Percentiles rank a stretch among this genome's conserved stretches.
These are phyloP conservation scores for Tortrix viridana DNA, from an alignment of 2,888 invertebrate genomes.

Conservation along the genomic window DNA sequence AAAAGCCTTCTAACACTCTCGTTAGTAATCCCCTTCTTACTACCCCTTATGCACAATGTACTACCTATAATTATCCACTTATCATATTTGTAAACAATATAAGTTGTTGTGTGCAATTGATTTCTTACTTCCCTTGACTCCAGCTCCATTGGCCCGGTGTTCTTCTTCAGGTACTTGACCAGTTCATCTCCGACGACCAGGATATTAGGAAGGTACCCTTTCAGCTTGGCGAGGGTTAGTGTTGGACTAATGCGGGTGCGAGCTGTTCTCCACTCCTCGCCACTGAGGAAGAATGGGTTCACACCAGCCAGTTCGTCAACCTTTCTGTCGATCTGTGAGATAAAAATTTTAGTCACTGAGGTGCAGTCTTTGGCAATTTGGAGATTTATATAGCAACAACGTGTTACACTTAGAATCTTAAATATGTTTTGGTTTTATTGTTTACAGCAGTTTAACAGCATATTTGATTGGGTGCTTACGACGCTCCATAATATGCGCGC, in stretches of 20 bases:
- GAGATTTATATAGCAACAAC: no score
- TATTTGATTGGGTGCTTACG: no score
- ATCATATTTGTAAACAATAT: no score
- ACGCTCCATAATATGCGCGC: no score
- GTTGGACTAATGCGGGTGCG: constrained; percentile 45
- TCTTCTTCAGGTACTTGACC: constrained; percentile 23
- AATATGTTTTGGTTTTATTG: no score
- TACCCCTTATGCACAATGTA: no score
- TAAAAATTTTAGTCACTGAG: neutral
- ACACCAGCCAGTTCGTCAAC: constrained; percentile 46
- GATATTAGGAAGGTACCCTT: constrained; percentile 36
- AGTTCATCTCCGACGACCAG: constrained; percentile 36
- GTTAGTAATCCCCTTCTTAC: no score
- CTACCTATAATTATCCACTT: no score
- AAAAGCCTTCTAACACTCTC: no score
- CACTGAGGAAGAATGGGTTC: constrained; percentile 51
- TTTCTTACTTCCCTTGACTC: constrained; percentile 13
- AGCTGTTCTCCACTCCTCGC: constrained; percentile 50
- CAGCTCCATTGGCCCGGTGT: constrained; percentile 14
- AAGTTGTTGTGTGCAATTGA: neutral
- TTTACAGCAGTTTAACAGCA: no score
- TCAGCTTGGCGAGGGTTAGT: constrained; percentile 43
- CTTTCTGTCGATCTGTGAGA: constrained; percentile 35
- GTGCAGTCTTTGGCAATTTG: no score
- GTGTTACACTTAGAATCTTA: no score